Conservation (phyloP, 2,797 vertebrate species). For the Microctenopoma stevenorrisi region DNA sequence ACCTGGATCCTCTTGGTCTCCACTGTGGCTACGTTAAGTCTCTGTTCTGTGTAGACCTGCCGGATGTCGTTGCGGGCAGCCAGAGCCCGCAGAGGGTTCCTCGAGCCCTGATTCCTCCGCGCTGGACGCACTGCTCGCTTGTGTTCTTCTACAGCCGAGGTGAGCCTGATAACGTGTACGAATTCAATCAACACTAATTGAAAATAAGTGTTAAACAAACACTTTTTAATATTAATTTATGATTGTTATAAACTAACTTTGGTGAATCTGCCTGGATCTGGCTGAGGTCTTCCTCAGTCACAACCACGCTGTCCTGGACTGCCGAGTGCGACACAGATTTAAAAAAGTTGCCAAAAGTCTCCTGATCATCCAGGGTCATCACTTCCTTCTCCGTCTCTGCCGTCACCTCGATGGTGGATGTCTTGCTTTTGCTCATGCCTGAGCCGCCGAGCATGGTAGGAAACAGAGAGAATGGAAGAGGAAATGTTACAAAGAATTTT, state of each 20-base stretch:
- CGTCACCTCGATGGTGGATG: conserved; percentile 84
- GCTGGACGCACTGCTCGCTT: conserved; percentile 83
- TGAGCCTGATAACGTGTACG: conserved; percentile 72
- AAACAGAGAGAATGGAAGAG: conserved; percentile 26
- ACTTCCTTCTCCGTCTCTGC: conserved; percentile 86
- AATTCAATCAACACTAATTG: not conserved
- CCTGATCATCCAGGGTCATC: conserved; percentile 85
- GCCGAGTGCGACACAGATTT: conserved; percentile 65
- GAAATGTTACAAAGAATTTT: conserved; percentile 4
- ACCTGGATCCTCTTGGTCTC: conserved; percentile 87
- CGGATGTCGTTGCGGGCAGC: conserved; percentile 85
- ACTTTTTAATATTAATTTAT: not conserved
- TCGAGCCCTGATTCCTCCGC: conserved; percentile 83
- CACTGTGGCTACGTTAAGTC: conserved; percentile 83
- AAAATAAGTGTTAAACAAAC: not conserved
- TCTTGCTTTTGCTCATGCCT: conserved; percentile 72
- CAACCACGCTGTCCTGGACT: conserved; percentile 53
- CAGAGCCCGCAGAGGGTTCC: conserved; percentile 84
- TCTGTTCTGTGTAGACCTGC: conserved; percentile 86
- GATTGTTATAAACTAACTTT: conserved; percentile 69
- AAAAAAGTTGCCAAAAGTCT: conserved; percentile 85
- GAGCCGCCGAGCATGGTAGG: not conserved
- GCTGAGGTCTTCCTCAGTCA: conserved; percentile 82
- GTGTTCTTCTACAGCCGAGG: conserved; percentile 82
- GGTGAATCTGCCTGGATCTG: conserved; percentile 76